Base-by-base conservation (phyloP, 2,888 invertebrate genomes). In the Thyatira batis region DNA sequence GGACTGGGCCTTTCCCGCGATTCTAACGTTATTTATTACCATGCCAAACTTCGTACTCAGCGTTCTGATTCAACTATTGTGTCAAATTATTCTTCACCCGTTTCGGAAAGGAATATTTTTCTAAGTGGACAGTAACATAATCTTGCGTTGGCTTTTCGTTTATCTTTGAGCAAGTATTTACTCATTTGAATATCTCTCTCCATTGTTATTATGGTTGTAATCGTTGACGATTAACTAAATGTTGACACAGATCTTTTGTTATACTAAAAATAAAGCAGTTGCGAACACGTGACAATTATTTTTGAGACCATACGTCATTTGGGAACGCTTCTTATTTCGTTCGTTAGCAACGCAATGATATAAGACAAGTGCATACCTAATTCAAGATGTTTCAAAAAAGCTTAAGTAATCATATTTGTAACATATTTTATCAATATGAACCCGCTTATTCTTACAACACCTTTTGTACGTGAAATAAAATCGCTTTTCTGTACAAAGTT, bases 261-360 rank as follows among this genome's bases (percentile, higher is more conserved):
- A 48, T 10, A 53, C 30, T 53, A 51, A 55, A 21, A 56, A 50
- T 48, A 60, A 43, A 51, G 55, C 58, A 52, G 55, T 45, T 57
- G 54, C 57, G 57, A 63, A 64, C 61, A 58, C 58, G 52, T 54
- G 59, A 67, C 65, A 67, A 71, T 71, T 69, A 73, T 73, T 76
- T 72, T 67, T 39, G 63, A 62, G 39, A 51, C 53, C 58, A 60
- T 60, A 68, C 68, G 72, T 72, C 72, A 72, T 63, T 23, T 45
- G 21, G 13, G 52, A 27, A 51, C 63, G 69, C 51, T 73, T 60
- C 50, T 61, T 53, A 51, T 44, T 52, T 33, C 45, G 58, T 64
- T 65, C 72, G 73, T 67, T 77, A 76, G 77, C 75, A 77, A 78
- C 78, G 55, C 46, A 51, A 53, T 55, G n/a, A n/a, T n/a, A n/a